phyloP scores from a whole-genome alignment of 2,113 vertebrate species.

The Fulica atra region DNA sequence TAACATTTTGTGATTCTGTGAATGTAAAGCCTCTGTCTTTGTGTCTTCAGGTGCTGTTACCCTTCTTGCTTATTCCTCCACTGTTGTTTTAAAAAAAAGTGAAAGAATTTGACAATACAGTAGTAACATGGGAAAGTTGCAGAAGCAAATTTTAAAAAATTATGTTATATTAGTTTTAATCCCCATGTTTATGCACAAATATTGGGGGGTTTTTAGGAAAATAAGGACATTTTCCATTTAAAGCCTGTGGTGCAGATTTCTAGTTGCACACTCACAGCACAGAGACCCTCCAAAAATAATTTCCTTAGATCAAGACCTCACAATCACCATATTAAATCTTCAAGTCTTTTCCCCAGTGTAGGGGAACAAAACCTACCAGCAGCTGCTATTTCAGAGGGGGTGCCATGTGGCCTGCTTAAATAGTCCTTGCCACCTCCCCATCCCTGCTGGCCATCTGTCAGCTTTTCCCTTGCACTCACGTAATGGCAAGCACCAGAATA shows the following conservation, averaged over 20 bases:
- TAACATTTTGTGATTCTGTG: not conserved
- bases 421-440: not conserved
- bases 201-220: accelerated
- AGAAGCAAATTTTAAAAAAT: not conserved
- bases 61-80: not conserved
- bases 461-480: not conserved
- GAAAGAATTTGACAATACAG: not conserved
- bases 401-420: not conserved
- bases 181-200: not conserved
- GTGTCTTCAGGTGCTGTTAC: not conserved
- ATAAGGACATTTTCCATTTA: not conserved
- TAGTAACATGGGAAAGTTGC: not conserved
- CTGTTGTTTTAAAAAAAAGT: not conserved
- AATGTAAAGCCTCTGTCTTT: not conserved
- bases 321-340: not conserved
- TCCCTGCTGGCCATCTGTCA: not conserved
- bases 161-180: not conserved
- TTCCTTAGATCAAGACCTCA: not conserved
- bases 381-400: not conserved
- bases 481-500: not conserved
- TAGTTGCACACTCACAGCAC: not conserved
- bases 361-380: not conserved
- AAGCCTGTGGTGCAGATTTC: not conserved
- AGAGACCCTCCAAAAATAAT: not conserved
- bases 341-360: not conserved